Base-by-base conservation (phyloP, 2,797 vertebrate genomes). In the Miichthys miiuy region DNA sequence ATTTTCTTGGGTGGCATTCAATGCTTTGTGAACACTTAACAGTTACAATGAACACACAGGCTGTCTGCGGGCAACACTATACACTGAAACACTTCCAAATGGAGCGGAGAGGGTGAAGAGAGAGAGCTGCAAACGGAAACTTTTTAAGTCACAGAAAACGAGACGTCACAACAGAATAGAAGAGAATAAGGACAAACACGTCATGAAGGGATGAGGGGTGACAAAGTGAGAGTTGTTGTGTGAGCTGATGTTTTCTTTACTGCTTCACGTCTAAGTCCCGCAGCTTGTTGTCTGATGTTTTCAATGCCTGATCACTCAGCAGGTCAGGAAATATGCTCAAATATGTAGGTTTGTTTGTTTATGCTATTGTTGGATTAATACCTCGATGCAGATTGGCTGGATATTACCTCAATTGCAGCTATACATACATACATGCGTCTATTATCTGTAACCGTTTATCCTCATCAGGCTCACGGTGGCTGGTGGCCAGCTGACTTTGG, bases 1-100 rank as follows among this genome's bases (percentile, higher is more conserved):
- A 25, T 69, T 38, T 60, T 76, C 78, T 47, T 84, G 84, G 84
- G 79, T 79, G 82, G 84, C 74, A 77, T 84, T 84, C 61, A 66
- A 44, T 34, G 67, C 72, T 80, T 75, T 86, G 74, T 54, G 78
- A 84, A 58, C 74, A 79, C 82, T 77, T 82, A 85, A 7, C 34
- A 13, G 50, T 46, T 52, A 42, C 42, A 42, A 60, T 67, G 21
- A 46, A 74, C 72, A 18, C 41, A 17, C 25, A 6, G 51, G 18
- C 27, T 69, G 68, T 79, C 57, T 63, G 76, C 70, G 76, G 61
- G 78, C 34, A 25, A 73, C 62, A 72, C 64, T 61, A 12, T 3
- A 12, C 18, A 6, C 25, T 51, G 27, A 80, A 88, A 56, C 67
- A 47, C 16, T 77, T 77, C 66, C 73, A 80, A 73, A 85, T 55